Evolutionary conservation across 2,888 invertebrate genomes (phyloP), one percentile per base, ranked within the genome.

Genomic region (Erpobdella octoculata): DNA sequence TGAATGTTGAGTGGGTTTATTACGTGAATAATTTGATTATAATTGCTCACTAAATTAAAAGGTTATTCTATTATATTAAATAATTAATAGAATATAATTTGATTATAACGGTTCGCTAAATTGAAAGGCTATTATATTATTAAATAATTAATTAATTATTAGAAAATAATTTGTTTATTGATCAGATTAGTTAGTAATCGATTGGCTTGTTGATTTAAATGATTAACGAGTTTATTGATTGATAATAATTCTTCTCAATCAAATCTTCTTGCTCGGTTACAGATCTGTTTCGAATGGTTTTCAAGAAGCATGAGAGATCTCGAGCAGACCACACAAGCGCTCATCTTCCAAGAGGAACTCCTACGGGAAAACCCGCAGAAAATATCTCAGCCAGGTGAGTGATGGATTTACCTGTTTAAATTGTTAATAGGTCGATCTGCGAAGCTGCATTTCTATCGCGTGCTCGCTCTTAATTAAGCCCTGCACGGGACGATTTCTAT

Each of bases 241-340:
- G 46, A 41, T 41, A 15, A 41, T n/a, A 41, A 15, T 41, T 12
- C n/a, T 15, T 15, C 46, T 41, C 46, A 41, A 15, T 41, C 12
- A 41, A 41, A 15, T 15, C 46, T 12, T 41, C 12, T 41, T 41
- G 46, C n/a, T n/a, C n/a, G 46, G 12, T 76, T 76, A 18, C 77
- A 84, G 84, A 82, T 80, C 2, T 84, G 85, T 73, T 85, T 83
- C 77, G 82, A 83, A 62, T 85, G 85, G 85, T 85, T 85, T 77
- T 81, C 79, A 68, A 80, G 80, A 72, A 83, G 85, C 36, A 76
- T 83, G 33, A 78, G 79, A 71, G 85, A 85, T 76, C 76, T 86
- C 72, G 84, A 84, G 72, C 77, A 80, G 65, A 84, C 84, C 37
- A 84, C 84, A 0, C 83, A 83, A 75, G 78, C 78, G 36, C 81